Evolutionary conservation across 30 jellyfish, hydroid and myxozoan genomes (phyloP), one percentile per base, ranked within the genome.

Genomic region (Rhopilema esculentum): DNA sequence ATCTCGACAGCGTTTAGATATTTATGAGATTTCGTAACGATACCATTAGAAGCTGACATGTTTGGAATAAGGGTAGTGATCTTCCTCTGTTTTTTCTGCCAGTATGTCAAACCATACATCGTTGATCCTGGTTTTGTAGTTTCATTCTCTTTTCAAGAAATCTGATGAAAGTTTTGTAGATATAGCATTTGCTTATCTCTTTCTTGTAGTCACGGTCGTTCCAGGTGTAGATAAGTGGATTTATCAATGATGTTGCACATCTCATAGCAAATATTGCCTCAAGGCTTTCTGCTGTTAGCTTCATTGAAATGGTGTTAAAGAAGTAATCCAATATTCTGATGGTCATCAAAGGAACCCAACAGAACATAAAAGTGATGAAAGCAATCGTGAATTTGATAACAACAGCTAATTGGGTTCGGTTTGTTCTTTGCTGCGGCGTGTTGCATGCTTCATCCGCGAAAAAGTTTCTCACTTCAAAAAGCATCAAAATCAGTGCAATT

Each of bases 291-390:
- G 29, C 57, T 4, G 75, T 27, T 22, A 64, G 27, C 1, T 25
- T 18, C 67, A 0, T 49, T 7, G 63, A 32, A 4, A 71, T 20
- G 25, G 68, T 78, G 4, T 28, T 24, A 7, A 32, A 23, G 65
- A 84, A 73, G 61, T 66, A 66, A 52, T 50, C 86, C 89, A 66
- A 33, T 6, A 78, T 70, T 49, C 89, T 20, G 9, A 86, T 86
- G 1, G 69, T 53, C 94, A 62, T 86, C 4, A 86, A 65, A 16
- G 94, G 94, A 6, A 75, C 62, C 94, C 94, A 86, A 48, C 94
- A 86, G 7, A 86, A 17, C 66, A 74, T 6, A 30, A 86, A 86
- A 16, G 94, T 77, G 20, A 75, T 50, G 28, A 31, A 86, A 22
- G 75, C 86, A 22, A 24, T 21, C 50, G 49, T 28, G 80, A 71